Percentiles rank a stretch among this genome's conserved stretches.
Conservation (phyloP, 1,140 invertebrate genomes). For the Neoseiulus cucumeris region DNA sequence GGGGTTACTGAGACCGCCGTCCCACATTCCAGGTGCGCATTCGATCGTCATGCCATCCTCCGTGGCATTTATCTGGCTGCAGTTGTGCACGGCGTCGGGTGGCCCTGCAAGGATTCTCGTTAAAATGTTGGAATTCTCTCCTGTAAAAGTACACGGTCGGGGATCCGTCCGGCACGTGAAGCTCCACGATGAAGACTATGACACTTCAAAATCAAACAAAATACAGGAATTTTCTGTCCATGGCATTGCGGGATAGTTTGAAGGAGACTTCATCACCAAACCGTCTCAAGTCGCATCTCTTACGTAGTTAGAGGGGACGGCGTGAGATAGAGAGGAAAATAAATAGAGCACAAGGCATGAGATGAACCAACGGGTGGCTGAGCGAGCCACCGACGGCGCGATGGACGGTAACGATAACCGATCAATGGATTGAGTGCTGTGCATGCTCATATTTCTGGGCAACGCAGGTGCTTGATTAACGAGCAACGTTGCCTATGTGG, state of each 20-base stretch:
- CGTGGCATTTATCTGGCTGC: constrained; percentile 52
- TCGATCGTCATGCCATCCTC: constrained; percentile 51
- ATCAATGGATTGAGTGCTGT: background rate
- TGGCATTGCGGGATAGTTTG: no score
- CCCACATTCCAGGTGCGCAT: constrained; percentile 52
- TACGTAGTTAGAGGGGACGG: no score
- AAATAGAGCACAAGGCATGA: no score
- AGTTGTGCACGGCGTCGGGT: constrained; percentile 22
- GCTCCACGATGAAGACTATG: no score
- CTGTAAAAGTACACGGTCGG: no score
- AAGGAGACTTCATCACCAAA: no score
- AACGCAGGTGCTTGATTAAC: background rate
- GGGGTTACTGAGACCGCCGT: constrained; percentile 41
- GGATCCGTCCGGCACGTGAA: no score
- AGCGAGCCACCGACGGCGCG: background rate
- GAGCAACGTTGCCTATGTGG: background rate
- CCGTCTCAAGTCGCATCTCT: no score
- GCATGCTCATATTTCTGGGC: background rate
- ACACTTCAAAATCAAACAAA: no score
- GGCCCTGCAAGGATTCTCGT: constrained; percentile 15
- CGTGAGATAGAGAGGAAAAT: no score
- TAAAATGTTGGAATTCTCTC: no score
- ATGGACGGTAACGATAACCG: background rate
- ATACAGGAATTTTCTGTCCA: no score
- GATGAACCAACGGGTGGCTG: background rate